Conservation (phyloP, 2,113 vertebrate genomes). For the Agapornis roseicollis region DNA sequence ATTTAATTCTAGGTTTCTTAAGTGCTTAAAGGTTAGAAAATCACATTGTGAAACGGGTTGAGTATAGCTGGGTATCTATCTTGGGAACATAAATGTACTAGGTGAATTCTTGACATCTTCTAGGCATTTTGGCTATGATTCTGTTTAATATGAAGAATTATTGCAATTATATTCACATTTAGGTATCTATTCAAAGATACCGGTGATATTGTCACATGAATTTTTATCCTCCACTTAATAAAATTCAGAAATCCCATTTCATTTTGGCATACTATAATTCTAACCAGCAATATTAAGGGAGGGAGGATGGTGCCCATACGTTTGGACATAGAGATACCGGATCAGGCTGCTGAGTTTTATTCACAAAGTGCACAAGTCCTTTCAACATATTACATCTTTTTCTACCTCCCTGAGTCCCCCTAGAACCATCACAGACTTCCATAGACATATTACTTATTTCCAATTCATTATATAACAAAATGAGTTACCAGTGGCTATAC, state of each 20-base stretch:
- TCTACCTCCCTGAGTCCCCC: background rate
- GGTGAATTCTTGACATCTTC: background rate
- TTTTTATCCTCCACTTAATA: background rate
- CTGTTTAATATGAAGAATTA: background rate
- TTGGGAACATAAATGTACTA: background rate
- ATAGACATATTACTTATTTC: background rate
- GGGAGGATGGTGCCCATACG: background rate
- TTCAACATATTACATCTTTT: background rate
- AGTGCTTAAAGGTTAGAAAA: background rate
- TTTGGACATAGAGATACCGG: background rate
- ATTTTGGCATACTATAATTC: background rate
- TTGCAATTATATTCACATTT: background rate
- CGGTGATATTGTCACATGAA: accelerated
- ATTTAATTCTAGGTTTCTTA: background rate
- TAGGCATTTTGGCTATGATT: background rate
- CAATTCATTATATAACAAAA: background rate
- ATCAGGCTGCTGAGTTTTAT: background rate
- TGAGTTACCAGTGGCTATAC: background rate
- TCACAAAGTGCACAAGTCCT: background rate
- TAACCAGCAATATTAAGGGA: background rate
- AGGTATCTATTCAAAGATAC: background rate
- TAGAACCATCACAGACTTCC: background rate
- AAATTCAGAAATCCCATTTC: background rate
- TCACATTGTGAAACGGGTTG: background rate
- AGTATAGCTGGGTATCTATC: background rate